Percentiles rank a stretch among this genome's conserved stretches.
phyloP scores from a whole-genome alignment of 2,888 invertebrate genomes.

The Eulithis testata region DNA sequence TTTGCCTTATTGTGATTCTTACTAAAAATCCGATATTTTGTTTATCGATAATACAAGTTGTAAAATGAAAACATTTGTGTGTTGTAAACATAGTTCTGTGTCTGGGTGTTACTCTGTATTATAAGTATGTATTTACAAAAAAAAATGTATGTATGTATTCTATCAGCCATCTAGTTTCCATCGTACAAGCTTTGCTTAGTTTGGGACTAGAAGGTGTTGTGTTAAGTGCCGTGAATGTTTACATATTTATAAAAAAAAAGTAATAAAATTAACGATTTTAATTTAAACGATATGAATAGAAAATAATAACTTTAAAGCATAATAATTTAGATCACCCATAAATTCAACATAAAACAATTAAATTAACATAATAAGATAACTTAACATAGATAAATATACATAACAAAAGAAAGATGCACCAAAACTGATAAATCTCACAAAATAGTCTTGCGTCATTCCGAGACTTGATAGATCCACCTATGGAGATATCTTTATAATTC shows the following conservation, averaged over 20 bases:
- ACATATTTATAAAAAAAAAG: not conserved
- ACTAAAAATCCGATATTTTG: too few species aligned
- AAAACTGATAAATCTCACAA: constrained; percentile 40
- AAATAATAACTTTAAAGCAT: not conserved
- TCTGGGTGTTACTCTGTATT: too few species aligned
- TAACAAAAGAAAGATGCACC: constrained; percentile 29
- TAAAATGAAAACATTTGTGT: too few species aligned
- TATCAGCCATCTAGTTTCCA: too few species aligned
- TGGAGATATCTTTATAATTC: constrained; percentile 38
- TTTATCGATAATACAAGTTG: too few species aligned
- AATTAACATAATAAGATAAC: constrained; percentile 31
- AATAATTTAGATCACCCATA: constrained; percentile 1
- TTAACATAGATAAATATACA: constrained; percentile 20
- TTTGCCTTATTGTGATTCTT: too few species aligned
- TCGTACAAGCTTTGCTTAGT: too few species aligned
- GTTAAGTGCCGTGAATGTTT: too few species aligned
- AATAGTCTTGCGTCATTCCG: constrained; percentile 36
- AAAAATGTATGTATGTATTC: too few species aligned
- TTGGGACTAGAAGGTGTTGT: too few species aligned
- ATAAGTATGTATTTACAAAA: too few species aligned
- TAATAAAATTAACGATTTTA: not conserved
- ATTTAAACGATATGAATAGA: constrained; percentile 1
- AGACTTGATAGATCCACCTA: constrained; percentile 38
- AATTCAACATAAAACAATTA: constrained; percentile 27
- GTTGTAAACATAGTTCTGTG: too few species aligned